A percentile compares a stretch with the other conserved stretches of the same genome.
phyloP scores from a whole-genome alignment of 2,113 vertebrate species.

The Ophiodon elongatus region DNA sequence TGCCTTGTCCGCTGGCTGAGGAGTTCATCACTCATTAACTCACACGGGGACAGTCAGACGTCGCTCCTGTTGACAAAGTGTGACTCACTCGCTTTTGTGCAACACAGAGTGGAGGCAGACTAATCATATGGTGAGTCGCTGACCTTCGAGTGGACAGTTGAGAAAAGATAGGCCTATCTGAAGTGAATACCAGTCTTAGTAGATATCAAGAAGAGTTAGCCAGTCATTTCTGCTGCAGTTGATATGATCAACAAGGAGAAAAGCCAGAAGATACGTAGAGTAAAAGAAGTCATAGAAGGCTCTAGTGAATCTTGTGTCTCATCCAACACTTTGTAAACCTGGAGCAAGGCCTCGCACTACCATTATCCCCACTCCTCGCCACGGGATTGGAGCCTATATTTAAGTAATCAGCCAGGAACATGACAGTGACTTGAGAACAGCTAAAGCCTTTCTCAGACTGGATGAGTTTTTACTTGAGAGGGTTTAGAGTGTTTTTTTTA shows the following conservation, averaged over 20 bases:
- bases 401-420: slow-evolving; percentile 21
- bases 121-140: slow-evolving; percentile 48
- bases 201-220: slow-evolving; percentile 25
- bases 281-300: neutral
- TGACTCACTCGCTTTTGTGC: slow-evolving; percentile 74
- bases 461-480: neutral
- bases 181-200: slow-evolving; percentile 26
- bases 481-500: neutral
- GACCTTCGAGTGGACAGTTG: slow-evolving; percentile 68
- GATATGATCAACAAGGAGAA: neutral
- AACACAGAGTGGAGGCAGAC: slow-evolving; percentile 59
- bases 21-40: slow-evolving; percentile 82
- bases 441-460: neutral
- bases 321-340: slow-evolving; percentile 25
- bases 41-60: slow-evolving; percentile 64
- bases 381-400: neutral
- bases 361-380: slow-evolving; percentile 21
- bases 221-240: slow-evolving; percentile 11
- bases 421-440: slow-evolving; percentile 2
- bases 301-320: slow-evolving; percentile 4
- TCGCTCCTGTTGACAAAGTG: slow-evolving; percentile 75
- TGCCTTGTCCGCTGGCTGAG: slow-evolving; percentile 65
- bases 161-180: slow-evolving; percentile 51
- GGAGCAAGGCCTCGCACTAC: slow-evolving; percentile 3
- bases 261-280: neutral